Conservation (phyloP, 2,888 invertebrate genomes). For the Heteromurus nitidus region DNA sequence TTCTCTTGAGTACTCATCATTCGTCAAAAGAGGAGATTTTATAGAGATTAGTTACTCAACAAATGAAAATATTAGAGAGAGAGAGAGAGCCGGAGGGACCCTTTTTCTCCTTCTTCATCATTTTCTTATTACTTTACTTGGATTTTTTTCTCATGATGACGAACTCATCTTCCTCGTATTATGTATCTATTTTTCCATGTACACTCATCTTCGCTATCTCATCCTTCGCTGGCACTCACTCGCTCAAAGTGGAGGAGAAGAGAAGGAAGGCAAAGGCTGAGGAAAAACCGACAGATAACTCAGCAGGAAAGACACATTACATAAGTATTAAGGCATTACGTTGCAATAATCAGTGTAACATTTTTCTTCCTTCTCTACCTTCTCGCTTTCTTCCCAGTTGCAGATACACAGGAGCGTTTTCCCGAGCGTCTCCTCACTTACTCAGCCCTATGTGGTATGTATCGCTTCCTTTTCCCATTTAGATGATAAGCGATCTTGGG, state of each 20-base stretch:
- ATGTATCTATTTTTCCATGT: neutral
- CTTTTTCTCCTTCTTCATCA: constrained; percentile 37
- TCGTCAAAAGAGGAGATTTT: constrained; percentile 60
- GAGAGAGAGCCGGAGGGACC: constrained; percentile 60
- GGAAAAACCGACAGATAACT: constrained; percentile 67
- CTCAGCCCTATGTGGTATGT: constrained; percentile 32
- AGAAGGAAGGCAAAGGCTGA: constrained; percentile 54
- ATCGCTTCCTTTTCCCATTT: constrained; percentile 35
- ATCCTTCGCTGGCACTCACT: constrained; percentile 22
- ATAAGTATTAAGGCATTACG: constrained; percentile 72
- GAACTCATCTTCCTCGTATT: neutral
- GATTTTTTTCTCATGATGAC: constrained; percentile 43
- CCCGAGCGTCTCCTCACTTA: constrained; percentile 15
- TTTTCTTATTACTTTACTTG: constrained; percentile 48
- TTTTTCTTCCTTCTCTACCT: constrained; percentile 39
- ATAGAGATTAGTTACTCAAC: constrained; percentile 64
- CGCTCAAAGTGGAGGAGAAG: constrained; percentile 25
- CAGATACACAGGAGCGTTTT: constrained; percentile 7
- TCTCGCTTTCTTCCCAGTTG: neutral
- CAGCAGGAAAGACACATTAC: constrained; percentile 71
- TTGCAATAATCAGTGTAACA: constrained; percentile 64
- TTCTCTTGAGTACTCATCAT: constrained; percentile 48
- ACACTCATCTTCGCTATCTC: constrained; percentile 9
- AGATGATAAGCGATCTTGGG: constrained; percentile 16
- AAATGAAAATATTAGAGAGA: constrained; percentile 60